Base-by-base conservation (phyloP, 2,797 vertebrate species). In the Australoheros facetus region DNA sequence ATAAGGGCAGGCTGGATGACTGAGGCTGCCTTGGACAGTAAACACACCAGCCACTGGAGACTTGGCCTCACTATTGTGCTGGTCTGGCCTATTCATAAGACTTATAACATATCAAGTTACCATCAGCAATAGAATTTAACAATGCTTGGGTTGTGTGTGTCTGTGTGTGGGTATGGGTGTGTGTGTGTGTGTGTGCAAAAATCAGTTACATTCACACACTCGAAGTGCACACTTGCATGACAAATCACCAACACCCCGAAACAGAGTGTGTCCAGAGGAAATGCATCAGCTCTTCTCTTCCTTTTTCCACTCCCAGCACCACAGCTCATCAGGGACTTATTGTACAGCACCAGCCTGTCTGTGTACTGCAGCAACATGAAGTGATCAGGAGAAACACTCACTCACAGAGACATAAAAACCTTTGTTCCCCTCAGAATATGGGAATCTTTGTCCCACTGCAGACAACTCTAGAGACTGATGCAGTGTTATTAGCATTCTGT, bases 81-180 rank as follows among this genome's bases (percentile, higher is more conserved):
- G 19, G 64, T 56, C 80, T 64, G 77, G 72, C 86, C 73, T 57
- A 70, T 75, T 28, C 81, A 73, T 39, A 82, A 79, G 75, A 75
- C 75, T 74, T 17, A 84, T 91, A 80, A 89, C 86, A 87, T 86
- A 91, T 92, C 79, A 88, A 79, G 92, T 90, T 87, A 92, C 88
- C 85, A 87, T 89, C 90, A 87, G 66, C 5, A 69, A 17, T 51
- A 32, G 64, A 32, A 53, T 30, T 82, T 79, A 83, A 86, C 71
- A 79, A 56, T 69, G 37, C 3, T 10, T 57, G 21, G 37, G 39
- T 48, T 30, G 51, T 48, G 37, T 60, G 32, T 39, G 58, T 75
- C 62, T 21, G 6, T 16, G 60, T 64, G 60, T 14, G 8, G 23
- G 14, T 64, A 45, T 64, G 37, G 9, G 13, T 32, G 0, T 10